These are phyloP conservation scores for Pardosa pseudoannulata DNA, from an alignment of 2,888 invertebrate species.

Conservation along the genomic window DNA sequence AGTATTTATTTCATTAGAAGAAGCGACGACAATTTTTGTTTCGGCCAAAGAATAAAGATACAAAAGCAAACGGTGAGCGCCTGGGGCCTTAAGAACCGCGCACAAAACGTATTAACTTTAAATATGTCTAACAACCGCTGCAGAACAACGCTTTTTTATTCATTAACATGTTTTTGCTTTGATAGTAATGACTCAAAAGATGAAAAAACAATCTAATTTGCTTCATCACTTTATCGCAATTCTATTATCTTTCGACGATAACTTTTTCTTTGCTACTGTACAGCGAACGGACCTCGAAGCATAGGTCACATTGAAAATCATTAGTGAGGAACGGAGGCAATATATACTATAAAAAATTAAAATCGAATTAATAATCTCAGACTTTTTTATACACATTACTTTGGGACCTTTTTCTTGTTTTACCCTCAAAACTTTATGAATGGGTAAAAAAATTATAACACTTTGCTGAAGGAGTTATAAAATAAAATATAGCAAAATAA, in stretches of 20 bases:
- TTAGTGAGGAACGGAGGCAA: constrained; percentile 30
- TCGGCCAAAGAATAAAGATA: constrained; percentile 57
- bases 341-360: background rate
- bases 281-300: background rate
- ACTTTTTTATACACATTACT: too few relatives aligned
- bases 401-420: too few relatives aligned
- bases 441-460: too few relatives aligned
- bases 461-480: too few relatives aligned
- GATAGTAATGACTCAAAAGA: constrained; percentile 70
- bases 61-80: constrained; percentile 65
- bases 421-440: too few relatives aligned
- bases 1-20: constrained; percentile 73
- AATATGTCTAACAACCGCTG: constrained; percentile 70
- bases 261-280: background rate
- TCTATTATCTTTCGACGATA: constrained; percentile 51
- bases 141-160: constrained; percentile 65
- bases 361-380: background rate
- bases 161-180: constrained; percentile 68
- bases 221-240: constrained; percentile 69
- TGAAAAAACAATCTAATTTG: constrained; percentile 66
- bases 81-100: constrained; percentile 51
- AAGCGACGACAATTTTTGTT: constrained; percentile 71
- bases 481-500: too few relatives aligned
- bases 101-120: constrained; percentile 71
- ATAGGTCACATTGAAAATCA: constrained; percentile 47